phyloP scores from a whole-genome alignment of 2,797 vertebrate species.

The Falco cherrug region DNA sequence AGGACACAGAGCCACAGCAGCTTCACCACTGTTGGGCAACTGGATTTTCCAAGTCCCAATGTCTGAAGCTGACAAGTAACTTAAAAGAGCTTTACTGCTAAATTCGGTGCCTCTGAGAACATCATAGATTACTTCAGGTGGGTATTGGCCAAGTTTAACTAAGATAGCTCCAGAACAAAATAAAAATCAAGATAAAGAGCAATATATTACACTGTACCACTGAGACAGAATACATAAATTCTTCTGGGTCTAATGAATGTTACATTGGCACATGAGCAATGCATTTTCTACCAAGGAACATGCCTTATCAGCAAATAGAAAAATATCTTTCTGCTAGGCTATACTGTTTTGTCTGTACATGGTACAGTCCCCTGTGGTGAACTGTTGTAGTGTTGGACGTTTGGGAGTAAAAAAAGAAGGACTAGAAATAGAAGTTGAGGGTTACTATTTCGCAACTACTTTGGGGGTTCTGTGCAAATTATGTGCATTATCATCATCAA shows the following conservation, averaged over 20 bases:
- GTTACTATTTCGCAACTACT: background rate
- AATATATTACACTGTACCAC: background rate
- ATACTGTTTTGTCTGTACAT: background rate
- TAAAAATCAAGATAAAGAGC: background rate
- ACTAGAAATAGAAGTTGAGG: background rate
- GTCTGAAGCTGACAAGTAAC: background rate
- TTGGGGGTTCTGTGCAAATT: background rate
- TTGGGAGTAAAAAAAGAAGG: background rate
- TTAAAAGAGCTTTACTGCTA: background rate
- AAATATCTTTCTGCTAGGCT: background rate
- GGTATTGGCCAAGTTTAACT: background rate
- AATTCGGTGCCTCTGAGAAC: background rate
- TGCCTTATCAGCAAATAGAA: background rate
- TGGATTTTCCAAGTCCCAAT: background rate
- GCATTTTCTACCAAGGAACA: background rate
- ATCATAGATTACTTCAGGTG: background rate
- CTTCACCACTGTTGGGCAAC: background rate
- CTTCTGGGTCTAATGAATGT: background rate
- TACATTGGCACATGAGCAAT: background rate
- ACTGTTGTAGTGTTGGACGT: background rate
- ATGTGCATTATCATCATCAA: background rate
- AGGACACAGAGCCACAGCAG: background rate
- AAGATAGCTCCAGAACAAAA: background rate
- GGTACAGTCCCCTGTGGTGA: background rate
- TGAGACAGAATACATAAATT: background rate